Evolutionary conservation across 2,797 vertebrate genomes (phyloP).

Genomic region (Lepus oiostolus): DNA sequence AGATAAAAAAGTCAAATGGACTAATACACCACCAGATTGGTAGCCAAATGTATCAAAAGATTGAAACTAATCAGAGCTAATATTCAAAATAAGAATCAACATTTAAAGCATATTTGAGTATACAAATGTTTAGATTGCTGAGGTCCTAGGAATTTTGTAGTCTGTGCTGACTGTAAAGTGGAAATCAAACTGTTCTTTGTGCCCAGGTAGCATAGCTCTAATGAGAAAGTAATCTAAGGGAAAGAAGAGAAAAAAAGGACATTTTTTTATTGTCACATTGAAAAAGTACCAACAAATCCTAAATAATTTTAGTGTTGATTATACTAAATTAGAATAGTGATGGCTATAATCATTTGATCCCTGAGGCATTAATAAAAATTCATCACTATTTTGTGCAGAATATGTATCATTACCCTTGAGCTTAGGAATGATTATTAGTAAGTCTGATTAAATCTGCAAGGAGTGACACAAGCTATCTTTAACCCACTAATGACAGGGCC

Average conservation of each 20-base stretch:
- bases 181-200: background rate
- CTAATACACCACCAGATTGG: conserved; percentile 10
- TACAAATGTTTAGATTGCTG: background rate
- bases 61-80: background rate
- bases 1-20: background rate
- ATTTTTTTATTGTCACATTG: conserved; percentile 53
- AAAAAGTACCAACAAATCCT: conserved; percentile 72
- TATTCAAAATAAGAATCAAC: conserved; percentile 42
- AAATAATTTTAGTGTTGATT: conserved; percentile 82
- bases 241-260: background rate
- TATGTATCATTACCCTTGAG: conserved; percentile 82
- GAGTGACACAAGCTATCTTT: conserved; percentile 80
- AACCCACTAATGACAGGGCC: conserved; percentile 82
- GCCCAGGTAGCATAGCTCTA: background rate
- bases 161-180: background rate
- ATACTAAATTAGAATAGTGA: conserved; percentile 77
- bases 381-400: conserved; percentile 78
- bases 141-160: background rate
- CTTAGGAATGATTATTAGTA: conserved; percentile 76
- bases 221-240: background rate
- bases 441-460: conserved; percentile 84
- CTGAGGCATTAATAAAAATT: conserved; percentile 81
- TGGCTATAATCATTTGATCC: conserved; percentile 82
- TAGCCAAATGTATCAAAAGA: background rate
- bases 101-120: background rate